Base-by-base conservation (phyloP, 2,888 invertebrate genomes). In the Drosophila paramelanica region DNA sequence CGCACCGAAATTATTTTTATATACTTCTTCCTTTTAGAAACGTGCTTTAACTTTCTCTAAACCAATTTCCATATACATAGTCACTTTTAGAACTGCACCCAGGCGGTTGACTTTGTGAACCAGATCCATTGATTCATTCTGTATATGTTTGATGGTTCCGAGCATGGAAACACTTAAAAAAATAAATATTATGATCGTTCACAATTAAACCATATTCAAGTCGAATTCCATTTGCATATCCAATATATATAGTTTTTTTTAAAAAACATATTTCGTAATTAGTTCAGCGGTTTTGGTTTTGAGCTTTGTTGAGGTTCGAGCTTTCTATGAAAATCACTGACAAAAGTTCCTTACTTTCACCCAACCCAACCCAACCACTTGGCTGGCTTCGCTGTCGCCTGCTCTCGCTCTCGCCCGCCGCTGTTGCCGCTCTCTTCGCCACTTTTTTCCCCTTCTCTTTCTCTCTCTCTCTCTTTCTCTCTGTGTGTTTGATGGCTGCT, bases 261-360 rank as follows among this genome's bases (percentile, higher is more conserved):
- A 20, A 33, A 33, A 17, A 47, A 46, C 8, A 49, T 51, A 62
- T 67, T 55, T 73, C 65, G 56, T 69, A 67, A 69, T 78, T 69
- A 78, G 69, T 67, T 69, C 66, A 73, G 78, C 60, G 49, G 73
- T 85, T 79, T 78, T 81, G 71, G 76, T 80, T 86, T 83, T 73
- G 53, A 83, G 81, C 81, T 77, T 69, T 87, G 77, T 71, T 78
- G 67, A 77, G 83, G 83, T 70, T 73, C 55, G 52, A 67, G 67
- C 72, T 74, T 77, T 77, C 50, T 66, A 83, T 67, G 70, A 88
- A 88, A 66, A 73, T 82, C 86, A 88, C 88, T 84, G 88, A 84
- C 83, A 85, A 88, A 74, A 60, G 65, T 84, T 85, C 69, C 88
- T 71, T 84, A 81, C 70, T 81, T 75, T 64, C 75, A 81, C 74